Base-by-base conservation (phyloP, 2,888 invertebrate species). In the Chromoteleia sp. region DNA sequence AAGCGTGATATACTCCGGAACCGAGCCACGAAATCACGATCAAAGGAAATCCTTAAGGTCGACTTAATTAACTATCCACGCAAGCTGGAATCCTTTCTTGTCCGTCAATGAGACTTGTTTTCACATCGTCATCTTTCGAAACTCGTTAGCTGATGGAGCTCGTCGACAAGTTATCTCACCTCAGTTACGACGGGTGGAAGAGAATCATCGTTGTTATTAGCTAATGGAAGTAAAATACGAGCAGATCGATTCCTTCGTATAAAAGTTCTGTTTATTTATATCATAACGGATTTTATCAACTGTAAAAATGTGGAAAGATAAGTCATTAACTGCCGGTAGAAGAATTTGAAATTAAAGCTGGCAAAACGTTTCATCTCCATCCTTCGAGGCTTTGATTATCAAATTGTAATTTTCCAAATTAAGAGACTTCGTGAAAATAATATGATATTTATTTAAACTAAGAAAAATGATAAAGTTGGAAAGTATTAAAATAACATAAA, bases 141-240 rank as follows among this genome's bases (percentile, higher is more conserved):
- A 86, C 86, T 88, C 87, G 89, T 89, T 88, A 88, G 85, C 84
- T 87, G 88, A 89, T 88, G 87, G 85, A 86, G 41, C 71, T 81
- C 82, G 74, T 65, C 77, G 68, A 76, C 68, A 45, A 75, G 77
- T 80, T 78, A 84, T 81, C 78, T 76, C 59, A 77, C 80, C 61
- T 81, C 45, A 54, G 56, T 71, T 50, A 58, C 73, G 30, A 25
- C 65, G 41, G 25, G 68, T 48, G 65, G 36, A 58, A 65, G 75
- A 83, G 74, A 71, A 78, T 75, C 70, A 59, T 79, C 84, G 86
- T 87, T 87, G 87, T 87, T 87, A 88, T 89, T 88, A 89, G 88
- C 88, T 88, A 89, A 89, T 89, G 88, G 88, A 88, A 84, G 86
- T 84, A 83, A 86, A 87, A 87, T 88, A 84, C 83, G 79, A 67